Conservation (phyloP, 1,140 invertebrate species). For the Bombus haemorrhoidalis region DNA sequence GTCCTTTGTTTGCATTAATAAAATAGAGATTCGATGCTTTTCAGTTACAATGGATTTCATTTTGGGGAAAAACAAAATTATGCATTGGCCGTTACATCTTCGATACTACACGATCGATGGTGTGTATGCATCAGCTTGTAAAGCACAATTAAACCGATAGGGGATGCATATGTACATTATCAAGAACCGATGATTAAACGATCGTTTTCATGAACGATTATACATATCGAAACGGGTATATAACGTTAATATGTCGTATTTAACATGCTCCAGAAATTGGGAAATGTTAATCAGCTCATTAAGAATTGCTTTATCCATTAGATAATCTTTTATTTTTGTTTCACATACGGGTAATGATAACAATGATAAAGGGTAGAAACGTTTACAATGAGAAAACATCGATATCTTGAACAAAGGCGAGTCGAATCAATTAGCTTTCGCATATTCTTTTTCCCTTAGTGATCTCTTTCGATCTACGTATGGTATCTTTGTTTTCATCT, state of each 20-base stretch:
- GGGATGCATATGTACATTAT: slow-evolving; percentile 29
- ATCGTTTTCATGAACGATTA: slow-evolving; percentile 15
- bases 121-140: slow-evolving; percentile 1
- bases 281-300: slow-evolving; percentile 4
- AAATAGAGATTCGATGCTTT: slow-evolving; percentile 41
- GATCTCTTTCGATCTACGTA: neutral
- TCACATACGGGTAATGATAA: no score
- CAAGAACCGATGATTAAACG: slow-evolving; percentile 42
- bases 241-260: neutral
- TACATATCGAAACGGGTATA: neutral
- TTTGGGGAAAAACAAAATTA: neutral
- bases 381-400: neutral
- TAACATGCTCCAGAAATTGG: slow-evolving; percentile 10
- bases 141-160: slow-evolving; percentile 25
- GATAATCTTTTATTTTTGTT: neutral
- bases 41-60: slow-evolving; percentile 14
- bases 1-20: slow-evolving; percentile 8
- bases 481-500: slow-evolving; percentile 7
- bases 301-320: neutral
- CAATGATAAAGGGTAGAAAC: neutral
- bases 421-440: no score
- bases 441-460: neutral
- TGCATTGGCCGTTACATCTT: neutral
- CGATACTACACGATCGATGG: slow-evolving; percentile 6
- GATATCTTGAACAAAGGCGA: neutral